phyloP scores from a whole-genome alignment of 2,888 invertebrate species.

The Agonopterix subpropinquella region DNA sequence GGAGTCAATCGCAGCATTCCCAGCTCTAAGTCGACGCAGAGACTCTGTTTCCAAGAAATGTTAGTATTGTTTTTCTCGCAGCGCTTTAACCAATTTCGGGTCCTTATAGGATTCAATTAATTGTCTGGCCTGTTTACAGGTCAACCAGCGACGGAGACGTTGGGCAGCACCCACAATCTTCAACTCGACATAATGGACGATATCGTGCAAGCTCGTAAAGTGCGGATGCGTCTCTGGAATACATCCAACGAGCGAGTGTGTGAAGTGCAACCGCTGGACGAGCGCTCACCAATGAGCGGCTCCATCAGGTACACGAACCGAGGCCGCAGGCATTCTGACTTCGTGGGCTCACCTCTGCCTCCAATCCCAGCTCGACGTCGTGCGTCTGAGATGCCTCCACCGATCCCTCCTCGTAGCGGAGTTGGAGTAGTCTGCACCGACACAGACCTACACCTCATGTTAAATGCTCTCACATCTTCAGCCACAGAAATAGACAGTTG shows the following conservation, averaged over 20 bases:
- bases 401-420: slow-evolving; percentile 54
- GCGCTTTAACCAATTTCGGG: too few species aligned
- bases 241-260: slow-evolving; percentile 87
- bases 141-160: slow-evolving; percentile 81
- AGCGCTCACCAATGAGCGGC: slow-evolving; percentile 70
- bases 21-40: slow-evolving; percentile 69
- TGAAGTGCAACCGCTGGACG: slow-evolving; percentile 88
- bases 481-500: slow-evolving; percentile 86
- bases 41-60: slow-evolving; percentile 63
- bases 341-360: slow-evolving; percentile 76
- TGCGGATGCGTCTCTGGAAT: slow-evolving; percentile 89
- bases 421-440: slow-evolving; percentile 87
- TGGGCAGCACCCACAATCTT: slow-evolving; percentile 88
- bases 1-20: slow-evolving; percentile 88
- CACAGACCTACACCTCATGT: slow-evolving; percentile 86
- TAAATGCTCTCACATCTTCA: slow-evolving; percentile 86
- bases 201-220: slow-evolving; percentile 87
- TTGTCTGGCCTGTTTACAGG: slow-evolving; percentile 46
- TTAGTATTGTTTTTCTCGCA: slow-evolving; percentile 27
- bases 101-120: neutral
- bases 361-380: slow-evolving; percentile 79
- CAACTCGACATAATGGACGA: slow-evolving; percentile 93
- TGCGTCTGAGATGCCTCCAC: slow-evolving; percentile 84
- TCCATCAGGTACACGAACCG: slow-evolving; percentile 78
- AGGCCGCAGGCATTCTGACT: slow-evolving; percentile 83